Base-by-base conservation (phyloP, 2,888 invertebrate genomes). In the Heterodera filipjevi region DNA sequence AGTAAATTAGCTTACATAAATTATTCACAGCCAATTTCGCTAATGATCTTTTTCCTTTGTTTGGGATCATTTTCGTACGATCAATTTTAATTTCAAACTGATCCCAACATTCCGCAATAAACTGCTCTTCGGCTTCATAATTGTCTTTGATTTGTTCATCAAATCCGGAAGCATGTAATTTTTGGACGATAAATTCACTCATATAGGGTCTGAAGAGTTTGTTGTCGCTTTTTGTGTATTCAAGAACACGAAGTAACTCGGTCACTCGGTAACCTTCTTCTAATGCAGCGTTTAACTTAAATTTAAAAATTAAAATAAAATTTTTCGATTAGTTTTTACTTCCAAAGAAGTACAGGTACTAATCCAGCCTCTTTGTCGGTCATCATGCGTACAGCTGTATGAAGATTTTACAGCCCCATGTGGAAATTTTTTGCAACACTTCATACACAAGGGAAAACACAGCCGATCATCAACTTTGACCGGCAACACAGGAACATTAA, bases 401-500 rank as follows among this genome's bases (percentile, higher is more conserved):
- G 59, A 5, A 10, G 5, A 5, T 27, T 8, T 59, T 27, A 59
- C 59, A n/a, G 59, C 59, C 8, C 59, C 59, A 10, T 59, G n/a
- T 3, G 59, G 59, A 22, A 59, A 59, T 27, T 59, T 59, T 59
- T 59, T 59, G 59, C 59, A 59, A 3, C 59, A 59, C 27, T n/a
- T n/a, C 59, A 59, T 59, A 27, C 59, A 59, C 1, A 59, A 27
- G 0, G 59, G 59, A 27, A 59, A 59, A 12, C 59, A 59, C 6
- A 59, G 59, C n/a, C 59, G 8, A 59, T 59, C 59, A 12, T 59
- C 59, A n/a, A 59, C 59, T 59, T 59, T 59, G 59, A 59, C 59
- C 59, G 59, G 59, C 6, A 59, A 8, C 2, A 59, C 59, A 5
- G 59, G 59, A 27, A 59, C 59, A 27, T 59, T 27, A 59, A 59